Evolutionary conservation across 2,888 invertebrate genomes (phyloP), one percentile per base, ranked within the genome.

Genomic region (Nycteola revayana): DNA sequence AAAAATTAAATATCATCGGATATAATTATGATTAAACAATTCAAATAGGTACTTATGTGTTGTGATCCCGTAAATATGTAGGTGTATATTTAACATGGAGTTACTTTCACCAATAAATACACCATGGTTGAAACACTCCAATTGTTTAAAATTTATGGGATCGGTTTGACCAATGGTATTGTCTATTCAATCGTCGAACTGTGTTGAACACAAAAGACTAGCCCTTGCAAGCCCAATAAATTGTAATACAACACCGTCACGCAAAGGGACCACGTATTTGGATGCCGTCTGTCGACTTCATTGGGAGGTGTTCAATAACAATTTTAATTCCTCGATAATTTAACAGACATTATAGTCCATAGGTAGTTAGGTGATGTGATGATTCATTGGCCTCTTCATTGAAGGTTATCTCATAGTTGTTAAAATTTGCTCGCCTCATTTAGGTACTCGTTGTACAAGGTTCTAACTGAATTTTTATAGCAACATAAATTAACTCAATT

Each of bases 121-220:
- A 14, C 5, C 2, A 14, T 14, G n/a, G n/a, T n/a, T n/a, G n/a
- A n/a, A n/a, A n/a, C n/a, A n/a, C n/a, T n/a, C n/a, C n/a, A n/a
- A n/a, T 77, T 75, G 75, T 80, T 74, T 67, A 65, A 66, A 57
- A 59, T 63, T 61, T 54, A 56, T 74, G 72, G 77, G 76, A 66
- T 74, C 53, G 74, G 72, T 60, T 64, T n/a, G 72, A 71, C 68
- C 61, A 56, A 40, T 49, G 47, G 57, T 56, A 74, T 77, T 74
- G 74, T 57, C 63, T 60, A 75, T 75, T 75, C 69, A 69, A 66
- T 59, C 43, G 46, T 50, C 47, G 49, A 49, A 49, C 41, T 65
- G 59, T 43, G 46, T 50, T 46, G 48, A 50, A 49, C 42, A 81
- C 78, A 81, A 83, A 76, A 60, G 75, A 54, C 46, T 51, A 51